Conservation (phyloP, 2,888 invertebrate genomes). For the Tricholauxania praeusta region DNA sequence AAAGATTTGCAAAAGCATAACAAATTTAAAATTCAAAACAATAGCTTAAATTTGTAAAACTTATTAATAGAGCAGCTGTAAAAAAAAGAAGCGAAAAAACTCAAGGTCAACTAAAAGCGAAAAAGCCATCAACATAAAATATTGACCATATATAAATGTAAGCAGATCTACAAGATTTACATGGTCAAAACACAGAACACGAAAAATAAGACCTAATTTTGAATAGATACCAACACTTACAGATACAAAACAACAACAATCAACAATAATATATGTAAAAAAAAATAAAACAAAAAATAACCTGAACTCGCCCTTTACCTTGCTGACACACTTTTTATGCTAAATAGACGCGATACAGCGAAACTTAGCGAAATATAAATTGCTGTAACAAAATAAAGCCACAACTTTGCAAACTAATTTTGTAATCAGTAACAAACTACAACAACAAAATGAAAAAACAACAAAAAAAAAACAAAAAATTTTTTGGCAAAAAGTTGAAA, state of each 20-base stretch:
- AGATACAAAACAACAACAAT: neutral
- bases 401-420: constrained; percentile 16
- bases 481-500: neutral
- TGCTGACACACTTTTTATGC: constrained; percentile 66
- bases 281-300: constrained; percentile 5
- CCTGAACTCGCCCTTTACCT: constrained; percentile 59
- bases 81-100: constrained; percentile 16
- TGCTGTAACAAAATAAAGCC: no score
- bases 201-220: constrained; percentile 17
- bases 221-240: constrained; percentile 20
- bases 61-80: neutral
- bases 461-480: neutral
- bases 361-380: constrained; percentile 42
- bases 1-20: neutral
- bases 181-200: constrained; percentile 22
- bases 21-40: constrained; percentile 11
- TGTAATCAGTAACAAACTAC: neutral
- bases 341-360: constrained; percentile 44
- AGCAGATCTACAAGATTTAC: constrained; percentile 2
- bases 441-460: neutral
- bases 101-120: constrained; percentile 25
- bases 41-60: neutral
- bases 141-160: neutral
- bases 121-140: neutral
- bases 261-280: constrained; percentile 2